phyloP scores from a whole-genome alignment of 2,888 invertebrate genomes.

The Hylaea fasciaria region DNA sequence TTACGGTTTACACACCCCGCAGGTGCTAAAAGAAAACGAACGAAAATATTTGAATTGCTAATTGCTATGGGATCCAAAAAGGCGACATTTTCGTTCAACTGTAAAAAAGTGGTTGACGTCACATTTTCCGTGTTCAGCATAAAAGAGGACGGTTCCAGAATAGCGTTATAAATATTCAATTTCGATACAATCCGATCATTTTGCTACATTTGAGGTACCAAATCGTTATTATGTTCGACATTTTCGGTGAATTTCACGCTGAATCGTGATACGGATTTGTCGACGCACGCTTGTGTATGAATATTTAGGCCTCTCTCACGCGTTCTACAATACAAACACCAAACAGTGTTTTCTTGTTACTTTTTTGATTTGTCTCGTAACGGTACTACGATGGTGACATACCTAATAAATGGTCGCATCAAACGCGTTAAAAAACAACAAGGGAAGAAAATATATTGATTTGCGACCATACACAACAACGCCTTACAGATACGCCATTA shows the following conservation, averaged over 20 bases:
- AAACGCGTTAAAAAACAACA: no score
- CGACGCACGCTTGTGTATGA: not conserved
- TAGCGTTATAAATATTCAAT: constrained; percentile 10
- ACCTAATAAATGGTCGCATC: no score
- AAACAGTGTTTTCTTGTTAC: no score
- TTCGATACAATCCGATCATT: constrained; percentile 9
- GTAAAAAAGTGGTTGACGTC: not conserved
- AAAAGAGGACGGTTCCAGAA: not conserved
- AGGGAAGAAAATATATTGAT: no score
- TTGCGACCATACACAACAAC: no score
- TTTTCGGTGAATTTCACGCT: not conserved
- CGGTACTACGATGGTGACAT: no score
- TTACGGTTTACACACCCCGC: not conserved
- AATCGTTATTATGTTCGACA: not conserved
- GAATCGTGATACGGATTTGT: not conserved
- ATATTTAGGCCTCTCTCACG: not conserved
- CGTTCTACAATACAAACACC: not conserved
- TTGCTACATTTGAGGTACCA: not conserved
- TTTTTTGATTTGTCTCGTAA: no score
- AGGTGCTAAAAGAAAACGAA: constrained; percentile 16
- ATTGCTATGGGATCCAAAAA: constrained; percentile 49
- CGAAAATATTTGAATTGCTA: constrained; percentile 65
- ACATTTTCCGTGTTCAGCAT: not conserved
- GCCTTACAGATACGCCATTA: no score
- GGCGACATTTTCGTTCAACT: constrained; percentile 20